These are phyloP conservation scores for Habropoda laboriosa DNA, from an alignment of 1,140 invertebrate species.

Conservation along the genomic window DNA sequence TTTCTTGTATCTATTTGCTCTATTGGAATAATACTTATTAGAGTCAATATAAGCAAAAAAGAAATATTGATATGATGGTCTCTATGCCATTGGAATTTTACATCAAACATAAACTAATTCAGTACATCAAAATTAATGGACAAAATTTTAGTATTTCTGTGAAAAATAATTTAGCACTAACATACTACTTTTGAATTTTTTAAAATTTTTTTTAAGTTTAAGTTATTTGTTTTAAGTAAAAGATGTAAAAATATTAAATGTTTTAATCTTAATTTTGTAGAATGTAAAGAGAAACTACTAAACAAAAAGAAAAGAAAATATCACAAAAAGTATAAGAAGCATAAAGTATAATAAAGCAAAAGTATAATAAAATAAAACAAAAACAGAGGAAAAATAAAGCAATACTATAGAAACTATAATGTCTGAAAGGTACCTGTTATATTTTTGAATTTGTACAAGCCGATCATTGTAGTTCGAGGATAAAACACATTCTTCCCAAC, in stretches of 20 bases:
- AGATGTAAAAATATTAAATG: no score
- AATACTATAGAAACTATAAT: background rate
- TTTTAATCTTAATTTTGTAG: background rate
- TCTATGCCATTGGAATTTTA: background rate
- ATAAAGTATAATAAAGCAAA: background rate
- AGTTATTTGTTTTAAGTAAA: no score
- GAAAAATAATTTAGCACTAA: no score
- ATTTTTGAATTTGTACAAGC: conserved; percentile 84
- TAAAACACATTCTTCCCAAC: conserved; percentile 91
- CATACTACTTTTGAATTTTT: no score
- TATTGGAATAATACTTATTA: conserved; percentile 77
- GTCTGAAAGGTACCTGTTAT: conserved; percentile 86
- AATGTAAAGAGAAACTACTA: no score
- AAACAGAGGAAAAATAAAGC: background rate
- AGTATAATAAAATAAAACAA: background rate
- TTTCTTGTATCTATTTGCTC: conserved; percentile 92
- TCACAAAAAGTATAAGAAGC: background rate
- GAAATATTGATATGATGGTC: background rate
- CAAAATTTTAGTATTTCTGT: background rate
- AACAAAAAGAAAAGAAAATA: background rate
- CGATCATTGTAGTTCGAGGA: conserved; percentile 87
- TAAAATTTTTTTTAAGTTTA: background rate
- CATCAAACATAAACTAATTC: background rate
- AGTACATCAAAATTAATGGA: no score
- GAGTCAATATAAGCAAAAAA: background rate